phyloP scores from a whole-genome alignment of 2,888 invertebrate species.

The Monochamus alternatus region DNA sequence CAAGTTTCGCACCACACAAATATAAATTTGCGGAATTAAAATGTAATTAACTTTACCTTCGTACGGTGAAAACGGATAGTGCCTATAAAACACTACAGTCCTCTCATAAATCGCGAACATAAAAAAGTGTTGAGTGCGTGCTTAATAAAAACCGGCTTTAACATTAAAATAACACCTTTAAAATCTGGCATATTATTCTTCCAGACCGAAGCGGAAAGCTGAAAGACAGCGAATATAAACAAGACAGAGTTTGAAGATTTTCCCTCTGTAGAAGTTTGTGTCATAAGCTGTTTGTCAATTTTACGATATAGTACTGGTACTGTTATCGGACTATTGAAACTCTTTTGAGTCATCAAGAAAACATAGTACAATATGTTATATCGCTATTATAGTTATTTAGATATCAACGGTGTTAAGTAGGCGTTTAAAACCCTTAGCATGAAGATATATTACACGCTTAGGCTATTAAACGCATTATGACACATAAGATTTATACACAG shows the following conservation, averaged over 20 bases:
- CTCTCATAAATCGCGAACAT: conserved; percentile 12
- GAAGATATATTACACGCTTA: no score
- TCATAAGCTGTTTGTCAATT: conserved; percentile 30
- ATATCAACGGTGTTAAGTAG: no score
- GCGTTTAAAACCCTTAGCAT: no score
- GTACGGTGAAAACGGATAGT: conserved; percentile 1
- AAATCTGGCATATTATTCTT: conserved; percentile 31
- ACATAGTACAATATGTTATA: no score
- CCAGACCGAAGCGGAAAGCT: not conserved
- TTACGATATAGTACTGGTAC: conserved; percentile 27
- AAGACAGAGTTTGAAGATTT: conserved; percentile 26
- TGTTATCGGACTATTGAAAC: not conserved
- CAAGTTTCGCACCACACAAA: not conserved
- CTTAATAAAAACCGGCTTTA: conserved; percentile 18
- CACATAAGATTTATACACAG: no score
- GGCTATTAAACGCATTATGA: no score
- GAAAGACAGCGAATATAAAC: conserved; percentile 20
- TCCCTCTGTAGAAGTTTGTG: conserved; percentile 25
- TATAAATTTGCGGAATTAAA: not conserved
- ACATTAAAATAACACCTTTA: conserved; percentile 28
- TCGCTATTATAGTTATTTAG: no score
- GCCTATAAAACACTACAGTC: conserved; percentile 15
- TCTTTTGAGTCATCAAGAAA: no score
- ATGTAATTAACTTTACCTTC: not conserved
- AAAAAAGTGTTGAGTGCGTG: conserved; percentile 27